phyloP scores from a whole-genome alignment of 2,888 invertebrate species.

The Megamerina dolium region DNA sequence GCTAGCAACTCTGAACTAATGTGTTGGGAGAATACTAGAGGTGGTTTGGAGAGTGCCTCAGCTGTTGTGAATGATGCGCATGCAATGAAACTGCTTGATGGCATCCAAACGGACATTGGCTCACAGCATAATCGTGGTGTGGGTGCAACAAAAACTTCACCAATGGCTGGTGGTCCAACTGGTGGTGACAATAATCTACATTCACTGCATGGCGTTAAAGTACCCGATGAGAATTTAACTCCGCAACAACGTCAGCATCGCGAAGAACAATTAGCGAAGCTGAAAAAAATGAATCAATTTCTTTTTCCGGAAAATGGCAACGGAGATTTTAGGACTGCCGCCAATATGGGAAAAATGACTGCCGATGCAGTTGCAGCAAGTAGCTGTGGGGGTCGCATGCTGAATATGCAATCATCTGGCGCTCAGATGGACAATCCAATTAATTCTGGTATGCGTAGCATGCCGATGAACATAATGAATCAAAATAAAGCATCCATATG shows the following conservation, averaged over 20 bases:
- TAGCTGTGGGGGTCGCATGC: slow-evolving; percentile 11
- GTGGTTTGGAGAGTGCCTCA: slow-evolving; percentile 26
- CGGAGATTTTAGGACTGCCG: slow-evolving; percentile 6
- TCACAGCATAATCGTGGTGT: not conserved
- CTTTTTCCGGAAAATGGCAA: slow-evolving; percentile 72
- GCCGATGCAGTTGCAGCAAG: slow-evolving; percentile 14
- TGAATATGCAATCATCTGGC: slow-evolving; percentile 19
- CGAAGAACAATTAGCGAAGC: slow-evolving; percentile 85
- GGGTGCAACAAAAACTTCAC: not conserved
- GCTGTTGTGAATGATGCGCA: slow-evolving; percentile 20
- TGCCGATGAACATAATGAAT: slow-evolving; percentile 19
- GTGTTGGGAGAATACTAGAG: slow-evolving; percentile 52
- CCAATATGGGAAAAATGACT: slow-evolving; percentile 18
- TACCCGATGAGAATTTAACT: slow-evolving; percentile 92
- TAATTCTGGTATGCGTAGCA: slow-evolving; percentile 27
- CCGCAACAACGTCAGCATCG: slow-evolving; percentile 92
- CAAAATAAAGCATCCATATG: too few relatives aligned
- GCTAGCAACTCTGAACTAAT: slow-evolving; percentile 44
- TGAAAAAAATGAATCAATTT: slow-evolving; percentile 86
- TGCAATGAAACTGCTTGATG: slow-evolving; percentile 27
- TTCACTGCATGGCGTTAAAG: slow-evolving; percentile 72
- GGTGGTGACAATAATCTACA: slow-evolving; percentile 51
- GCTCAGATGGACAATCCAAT: slow-evolving; percentile 15
- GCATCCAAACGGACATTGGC: not conserved
- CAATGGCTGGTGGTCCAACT: slow-evolving; percentile 18